A percentile compares a stretch with the other conserved stretches of the same genome.
These are phyloP conservation scores for Auanema sp. DNA, from an alignment of 2,888 invertebrate genomes.

Conservation along the genomic window DNA sequence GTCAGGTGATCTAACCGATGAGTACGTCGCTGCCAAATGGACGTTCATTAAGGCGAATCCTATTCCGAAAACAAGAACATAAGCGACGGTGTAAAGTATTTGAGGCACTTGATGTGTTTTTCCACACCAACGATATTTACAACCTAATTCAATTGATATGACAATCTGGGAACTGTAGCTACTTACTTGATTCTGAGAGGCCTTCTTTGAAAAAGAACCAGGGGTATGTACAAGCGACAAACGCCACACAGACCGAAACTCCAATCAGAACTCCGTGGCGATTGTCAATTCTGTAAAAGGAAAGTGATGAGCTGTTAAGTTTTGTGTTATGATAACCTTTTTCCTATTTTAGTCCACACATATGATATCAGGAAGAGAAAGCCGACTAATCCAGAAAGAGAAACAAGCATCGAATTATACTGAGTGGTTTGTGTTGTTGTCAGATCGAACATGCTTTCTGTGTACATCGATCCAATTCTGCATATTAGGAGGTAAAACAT, in stretches of 20 bases:
- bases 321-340: slow-evolving; percentile 12
- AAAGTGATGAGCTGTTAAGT: too few relatives aligned
- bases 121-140: slow-evolving; percentile 9
- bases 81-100: slow-evolving; percentile 20
- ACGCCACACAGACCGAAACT: slow-evolving; percentile 21
- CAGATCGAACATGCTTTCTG: slow-evolving; percentile 19
- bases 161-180: not conserved
- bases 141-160: not conserved
- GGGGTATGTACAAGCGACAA: slow-evolving; percentile 23
- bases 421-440: slow-evolving; percentile 5
- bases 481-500: not conserved
- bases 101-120: slow-evolving; percentile 19
- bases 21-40: slow-evolving; percentile 24
- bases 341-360: slow-evolving; percentile 27
- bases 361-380: slow-evolving; percentile 26
- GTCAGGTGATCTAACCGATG: slow-evolving; percentile 9
- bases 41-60: slow-evolving; percentile 31
- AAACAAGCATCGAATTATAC: slow-evolving; percentile 18
- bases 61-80: slow-evolving; percentile 25
- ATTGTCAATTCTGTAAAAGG: slow-evolving; percentile 26
- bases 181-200: slow-evolving; percentile 7
- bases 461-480: slow-evolving; percentile 22
- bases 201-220: slow-evolving; percentile 16
- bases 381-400: slow-evolving; percentile 22
- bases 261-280: slow-evolving; percentile 23